Conservation (phyloP, 2,113 vertebrate species). For the Pimephales promelas region DNA sequence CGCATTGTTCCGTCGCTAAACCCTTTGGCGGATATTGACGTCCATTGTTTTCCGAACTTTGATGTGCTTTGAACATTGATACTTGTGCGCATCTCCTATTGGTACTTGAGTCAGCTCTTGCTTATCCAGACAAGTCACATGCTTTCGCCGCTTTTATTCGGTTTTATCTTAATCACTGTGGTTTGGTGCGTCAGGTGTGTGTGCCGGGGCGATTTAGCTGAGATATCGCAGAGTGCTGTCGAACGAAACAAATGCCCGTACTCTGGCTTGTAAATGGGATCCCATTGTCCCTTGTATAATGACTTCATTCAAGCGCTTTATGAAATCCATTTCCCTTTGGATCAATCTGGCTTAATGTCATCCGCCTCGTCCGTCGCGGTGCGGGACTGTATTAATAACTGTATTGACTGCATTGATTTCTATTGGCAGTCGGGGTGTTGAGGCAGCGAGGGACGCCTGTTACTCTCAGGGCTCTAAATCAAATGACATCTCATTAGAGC, state of each 20-base stretch:
- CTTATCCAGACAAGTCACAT: slow-evolving; percentile 11
- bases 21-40: slow-evolving; percentile 15
- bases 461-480: slow-evolving; percentile 75
- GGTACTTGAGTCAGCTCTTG: neutral
- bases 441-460: slow-evolving; percentile 55
- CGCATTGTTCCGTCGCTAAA: slow-evolving; percentile 22
- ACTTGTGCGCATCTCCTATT: neutral
- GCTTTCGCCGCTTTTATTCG: neutral
- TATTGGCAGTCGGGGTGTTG: slow-evolving; percentile 65
- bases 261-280: slow-evolving; percentile 24
- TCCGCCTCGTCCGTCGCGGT: slow-evolving; percentile 76
- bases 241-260: slow-evolving; percentile 40
- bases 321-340: slow-evolving; percentile 79
- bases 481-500: slow-evolving; percentile 81
- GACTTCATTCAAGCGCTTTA: slow-evolving; percentile 73
- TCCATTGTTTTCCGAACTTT: slow-evolving; percentile 20
- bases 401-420: slow-evolving; percentile 83
- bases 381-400: slow-evolving; percentile 82
- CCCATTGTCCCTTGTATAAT: slow-evolving; percentile 62
- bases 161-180: neutral
- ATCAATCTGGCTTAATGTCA: slow-evolving; percentile 86
- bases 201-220: neutral
- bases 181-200: slow-evolving; percentile 21
- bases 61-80: neutral
- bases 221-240: slow-evolving; percentile 30